Evolutionary conservation across 2,888 invertebrate species (phyloP).

Genomic region (Hesperia comma): DNA sequence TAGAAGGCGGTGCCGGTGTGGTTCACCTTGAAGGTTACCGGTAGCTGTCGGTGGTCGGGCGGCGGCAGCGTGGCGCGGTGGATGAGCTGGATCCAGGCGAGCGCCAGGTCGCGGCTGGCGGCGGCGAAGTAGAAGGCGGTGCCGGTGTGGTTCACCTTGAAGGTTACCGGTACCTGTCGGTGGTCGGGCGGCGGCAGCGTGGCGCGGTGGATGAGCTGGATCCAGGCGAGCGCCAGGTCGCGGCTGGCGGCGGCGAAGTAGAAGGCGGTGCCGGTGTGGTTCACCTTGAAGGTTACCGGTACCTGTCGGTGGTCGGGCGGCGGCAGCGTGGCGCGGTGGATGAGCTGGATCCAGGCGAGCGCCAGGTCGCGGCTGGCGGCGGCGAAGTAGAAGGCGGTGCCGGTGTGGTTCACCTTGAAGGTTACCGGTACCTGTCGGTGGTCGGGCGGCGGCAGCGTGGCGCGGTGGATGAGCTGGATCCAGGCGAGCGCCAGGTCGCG

Average conservation of each 20-base stretch:
- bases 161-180: constrained; percentile 80
- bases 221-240: constrained; percentile 89
- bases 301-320: constrained; percentile 7
- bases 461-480: constrained; percentile 82
- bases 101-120: constrained; percentile 88
- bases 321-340: constrained; percentile 82
- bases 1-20: too few species aligned
- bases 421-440: too few species aligned
- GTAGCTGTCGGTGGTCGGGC: not conserved
- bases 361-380: constrained; percentile 88
- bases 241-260: constrained; percentile 92
- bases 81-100: constrained; percentile 87
- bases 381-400: too few species aligned
- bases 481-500: constrained; percentile 88
- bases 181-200: constrained; percentile 72
- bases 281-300: constrained; percentile 96
- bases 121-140: constrained; percentile 94
- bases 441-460: constrained; percentile 75
- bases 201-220: constrained; percentile 77
- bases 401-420: too few species aligned
- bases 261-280: constrained; percentile 93
- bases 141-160: constrained; percentile 96
- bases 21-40: too few species aligned
- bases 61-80: constrained; percentile 81
- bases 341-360: constrained; percentile 87